Percentiles rank a stretch among this genome's conserved stretches.
Conservation (phyloP, 1,140 invertebrate species). For the Chironomus tepperi region DNA sequence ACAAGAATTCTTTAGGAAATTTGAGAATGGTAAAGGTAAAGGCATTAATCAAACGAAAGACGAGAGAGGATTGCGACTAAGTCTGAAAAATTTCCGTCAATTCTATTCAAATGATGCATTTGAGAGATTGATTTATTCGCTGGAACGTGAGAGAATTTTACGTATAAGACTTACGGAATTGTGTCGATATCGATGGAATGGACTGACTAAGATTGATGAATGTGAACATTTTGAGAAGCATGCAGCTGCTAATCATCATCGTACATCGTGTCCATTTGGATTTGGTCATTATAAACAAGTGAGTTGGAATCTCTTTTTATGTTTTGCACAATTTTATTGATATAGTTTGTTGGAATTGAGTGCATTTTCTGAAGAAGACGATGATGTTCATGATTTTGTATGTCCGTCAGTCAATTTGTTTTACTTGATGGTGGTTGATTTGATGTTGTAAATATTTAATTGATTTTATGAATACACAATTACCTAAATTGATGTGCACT, state of each 20-base stretch:
- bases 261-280: constrained; percentile 29
- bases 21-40: constrained; percentile 40
- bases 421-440: too few species aligned
- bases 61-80: constrained; percentile 63
- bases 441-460: too few species aligned
- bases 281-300: not conserved
- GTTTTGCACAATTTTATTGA: too few species aligned
- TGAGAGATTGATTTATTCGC: constrained; percentile 61
- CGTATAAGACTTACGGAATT: constrained; percentile 73
- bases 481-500: too few species aligned
- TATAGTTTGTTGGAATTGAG: too few species aligned
- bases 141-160: constrained; percentile 76
- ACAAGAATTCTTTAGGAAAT: constrained; percentile 62
- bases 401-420: too few species aligned
- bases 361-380: too few species aligned
- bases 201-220: constrained; percentile 69
- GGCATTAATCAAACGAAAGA: constrained; percentile 38
- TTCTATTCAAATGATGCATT: constrained; percentile 80
- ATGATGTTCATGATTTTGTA: too few species aligned
- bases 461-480: too few species aligned
- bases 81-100: constrained; percentile 74
- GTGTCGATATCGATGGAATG: constrained; percentile 69
- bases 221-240: constrained; percentile 75
- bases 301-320: not conserved
- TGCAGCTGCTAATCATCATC: constrained; percentile 42